Evolutionary conservation across 64 coral and sea anemone species (phyloP).

Genomic region (Catalaphyllia jardinei): DNA sequence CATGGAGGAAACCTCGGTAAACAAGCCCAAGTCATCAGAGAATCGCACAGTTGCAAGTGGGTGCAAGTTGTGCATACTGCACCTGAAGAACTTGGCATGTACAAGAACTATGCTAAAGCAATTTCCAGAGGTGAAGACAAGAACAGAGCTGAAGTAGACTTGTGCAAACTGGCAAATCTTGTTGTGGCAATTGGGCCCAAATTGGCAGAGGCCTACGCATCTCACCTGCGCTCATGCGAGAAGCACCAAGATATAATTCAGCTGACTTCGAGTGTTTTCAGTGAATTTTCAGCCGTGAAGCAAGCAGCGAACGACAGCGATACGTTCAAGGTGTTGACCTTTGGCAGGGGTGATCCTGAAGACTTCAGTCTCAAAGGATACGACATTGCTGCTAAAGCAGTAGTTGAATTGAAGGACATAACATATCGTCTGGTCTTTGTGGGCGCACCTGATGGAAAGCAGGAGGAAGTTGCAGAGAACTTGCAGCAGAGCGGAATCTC

Average conservation of each 20-base stretch:
- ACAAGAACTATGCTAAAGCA: background rate
- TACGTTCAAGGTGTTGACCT: background rate
- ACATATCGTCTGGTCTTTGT: background rate
- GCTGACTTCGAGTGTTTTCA: background rate
- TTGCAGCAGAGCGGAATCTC: background rate
- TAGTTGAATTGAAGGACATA: background rate
- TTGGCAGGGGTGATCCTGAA: background rate
- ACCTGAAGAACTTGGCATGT: background rate
- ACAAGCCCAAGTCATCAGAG: too few relatives aligned
- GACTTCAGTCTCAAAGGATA: background rate
- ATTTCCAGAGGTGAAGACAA: background rate
- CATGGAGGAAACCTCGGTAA: slow-evolving; percentile 10
- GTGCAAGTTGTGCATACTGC: background rate
- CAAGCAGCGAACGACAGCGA: background rate
- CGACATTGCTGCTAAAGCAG: background rate
- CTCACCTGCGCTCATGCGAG: too few relatives aligned
- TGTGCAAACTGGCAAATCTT: background rate
- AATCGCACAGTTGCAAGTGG: too few relatives aligned
- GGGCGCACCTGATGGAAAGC: background rate
- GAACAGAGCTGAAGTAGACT: background rate
- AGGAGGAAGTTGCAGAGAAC: background rate
- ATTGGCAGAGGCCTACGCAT: too few relatives aligned
- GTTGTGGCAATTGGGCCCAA: too few relatives aligned
- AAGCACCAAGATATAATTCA: background rate
- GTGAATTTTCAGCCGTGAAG: background rate